A percentile compares a stretch with the other conserved stretches of the same genome.
These are phyloP conservation scores for Druon quercuslanigerum DNA, from an alignment of 1,140 invertebrate species.

Conservation along the genomic window DNA sequence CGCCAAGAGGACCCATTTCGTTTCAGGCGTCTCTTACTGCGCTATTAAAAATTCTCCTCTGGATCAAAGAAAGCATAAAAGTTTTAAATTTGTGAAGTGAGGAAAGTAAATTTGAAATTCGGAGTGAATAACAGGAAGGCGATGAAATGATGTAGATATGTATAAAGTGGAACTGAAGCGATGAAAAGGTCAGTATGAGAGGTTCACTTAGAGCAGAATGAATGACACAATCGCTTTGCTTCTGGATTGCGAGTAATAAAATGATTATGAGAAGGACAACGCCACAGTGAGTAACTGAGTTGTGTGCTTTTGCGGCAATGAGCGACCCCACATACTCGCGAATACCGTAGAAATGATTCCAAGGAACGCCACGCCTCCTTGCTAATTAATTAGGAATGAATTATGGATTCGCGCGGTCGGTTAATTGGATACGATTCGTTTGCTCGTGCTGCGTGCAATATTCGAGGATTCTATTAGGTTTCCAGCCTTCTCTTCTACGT, in stretches of 20 bases:
- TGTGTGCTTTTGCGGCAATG: not conserved
- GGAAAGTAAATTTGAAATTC: not conserved
- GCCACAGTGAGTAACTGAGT: not conserved
- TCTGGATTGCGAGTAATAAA: slow-evolving; percentile 28
- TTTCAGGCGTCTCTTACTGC: too few species aligned
- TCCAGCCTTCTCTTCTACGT: not conserved
- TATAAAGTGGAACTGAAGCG: slow-evolving; percentile 15
- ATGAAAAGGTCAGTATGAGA: slow-evolving; percentile 29
- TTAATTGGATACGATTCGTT: slow-evolving; percentile 60
- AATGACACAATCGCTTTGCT: slow-evolving; percentile 21
- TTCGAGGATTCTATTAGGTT: slow-evolving; percentile 30
- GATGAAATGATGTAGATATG: not conserved
- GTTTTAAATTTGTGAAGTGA: not conserved
- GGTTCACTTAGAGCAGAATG: slow-evolving; percentile 24
- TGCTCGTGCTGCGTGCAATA: slow-evolving; percentile 38
- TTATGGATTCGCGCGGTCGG: slow-evolving; percentile 60
- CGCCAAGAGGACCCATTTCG: too few species aligned
- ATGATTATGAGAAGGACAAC: slow-evolving; percentile 29
- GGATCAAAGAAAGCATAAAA: too few species aligned
- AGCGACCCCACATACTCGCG: not conserved
- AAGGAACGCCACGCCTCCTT: slow-evolving; percentile 33
- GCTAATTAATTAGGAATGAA: slow-evolving; percentile 66
- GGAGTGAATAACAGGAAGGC: slow-evolving; percentile 4
- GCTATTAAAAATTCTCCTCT: too few species aligned
- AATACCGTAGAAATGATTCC: slow-evolving; percentile 33